Evolutionary conservation across 2,888 invertebrate species (phyloP), one percentile per base, ranked within the genome.

Genomic region (Papilio demoleus): DNA sequence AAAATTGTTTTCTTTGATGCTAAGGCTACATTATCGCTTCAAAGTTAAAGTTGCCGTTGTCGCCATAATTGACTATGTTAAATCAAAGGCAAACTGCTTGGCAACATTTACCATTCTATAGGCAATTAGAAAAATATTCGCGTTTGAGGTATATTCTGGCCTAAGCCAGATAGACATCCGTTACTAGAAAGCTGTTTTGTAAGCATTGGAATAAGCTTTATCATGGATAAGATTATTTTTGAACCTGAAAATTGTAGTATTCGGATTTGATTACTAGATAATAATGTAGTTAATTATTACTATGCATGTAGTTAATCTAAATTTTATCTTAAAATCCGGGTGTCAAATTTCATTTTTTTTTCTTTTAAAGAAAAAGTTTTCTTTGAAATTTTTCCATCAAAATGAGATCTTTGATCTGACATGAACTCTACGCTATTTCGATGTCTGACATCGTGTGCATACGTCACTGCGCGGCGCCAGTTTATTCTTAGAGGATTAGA

Each of bases 401-500:
- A 66, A 66, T 61, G 34, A 40, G 56, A 63, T 36, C 59, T 65
- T 66, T 62, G 63, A 63, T 59, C 61, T 59, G 38, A 60, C 64
- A 67, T 68, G 71, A 73, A 70, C 70, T 72, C 72, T 45, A 59
- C 50, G 74, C 70, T 75, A 75, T 75, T 74, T 72, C 61, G 24
- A 70, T 60, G 50, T 68, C 31, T 71, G 70, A 71, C 70, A 67
- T 59, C 63, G 19, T 45, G 22, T 45, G 63, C 70, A 67, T 68
- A 72, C 80, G 76, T 78, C 79, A 78, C 75, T 77, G 77, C 76
- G 73, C 27, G 63, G 58, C 45, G 68, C 65, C 74, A 70, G 75
- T 77, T 78, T 76, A 78, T 80, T 77, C 70, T 73, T 70, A 76
- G 75, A 72, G 70, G 73, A 74, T 68, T 71, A 70, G 72, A 75